Evolutionary conservation across 2,113 vertebrate species (phyloP).

Genomic region (Campylomormyrus tamandua): DNA sequence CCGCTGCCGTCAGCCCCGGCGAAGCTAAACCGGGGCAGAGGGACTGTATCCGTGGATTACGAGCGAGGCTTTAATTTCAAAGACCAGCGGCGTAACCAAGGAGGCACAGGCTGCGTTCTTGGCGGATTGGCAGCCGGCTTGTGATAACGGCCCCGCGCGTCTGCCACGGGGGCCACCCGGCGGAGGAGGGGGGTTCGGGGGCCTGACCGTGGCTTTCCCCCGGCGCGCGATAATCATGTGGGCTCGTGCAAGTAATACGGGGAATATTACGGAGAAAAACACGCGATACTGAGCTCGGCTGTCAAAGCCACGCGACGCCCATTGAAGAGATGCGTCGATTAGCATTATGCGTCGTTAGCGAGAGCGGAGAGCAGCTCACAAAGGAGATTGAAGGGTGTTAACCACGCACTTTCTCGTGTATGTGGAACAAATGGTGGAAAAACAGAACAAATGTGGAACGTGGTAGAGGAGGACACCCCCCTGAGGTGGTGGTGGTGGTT

Average conservation of each 20-base stretch:
- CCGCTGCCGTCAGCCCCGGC: conserved; percentile 66
- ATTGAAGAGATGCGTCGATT: neutral
- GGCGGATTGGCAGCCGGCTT: conserved; percentile 58
- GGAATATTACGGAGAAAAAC: conserved; percentile 45
- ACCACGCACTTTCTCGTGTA: neutral
- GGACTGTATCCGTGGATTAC: conserved; percentile 69
- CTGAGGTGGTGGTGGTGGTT: neutral
- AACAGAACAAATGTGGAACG: neutral
- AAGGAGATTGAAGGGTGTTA: neutral
- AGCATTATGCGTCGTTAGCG: neutral
- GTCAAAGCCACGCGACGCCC: neutral
- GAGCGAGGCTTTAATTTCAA: conserved; percentile 72
- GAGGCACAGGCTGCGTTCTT: conserved; percentile 56
- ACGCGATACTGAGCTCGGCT: conserved; percentile 43
- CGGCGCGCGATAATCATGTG: conserved; percentile 36
- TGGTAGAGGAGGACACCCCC: neutral
- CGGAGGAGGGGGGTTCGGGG: neutral
- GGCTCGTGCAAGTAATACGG: conserved; percentile 39
- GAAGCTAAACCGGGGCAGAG: conserved; percentile 70
- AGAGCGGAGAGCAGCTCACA: neutral
- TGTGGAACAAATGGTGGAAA: neutral
- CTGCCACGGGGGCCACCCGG: conserved; percentile 40
- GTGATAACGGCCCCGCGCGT: conserved; percentile 52
- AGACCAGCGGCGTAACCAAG: conserved; percentile 71
- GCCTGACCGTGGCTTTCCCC: neutral